phyloP scores from a whole-genome alignment of 2,113 vertebrate genomes.

The Calypte anna region DNA sequence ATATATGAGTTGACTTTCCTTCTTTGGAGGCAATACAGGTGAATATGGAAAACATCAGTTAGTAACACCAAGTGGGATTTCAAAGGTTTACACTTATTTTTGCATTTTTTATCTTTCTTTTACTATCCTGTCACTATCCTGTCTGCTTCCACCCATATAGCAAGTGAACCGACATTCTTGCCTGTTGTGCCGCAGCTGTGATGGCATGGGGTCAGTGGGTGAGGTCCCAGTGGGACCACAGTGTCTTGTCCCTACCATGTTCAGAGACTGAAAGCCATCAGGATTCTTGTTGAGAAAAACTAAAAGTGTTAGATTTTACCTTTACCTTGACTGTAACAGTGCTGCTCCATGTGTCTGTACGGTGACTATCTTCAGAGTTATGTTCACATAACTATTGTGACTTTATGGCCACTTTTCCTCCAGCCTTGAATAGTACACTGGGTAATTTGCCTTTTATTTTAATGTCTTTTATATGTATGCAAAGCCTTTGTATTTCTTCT shows the following conservation, averaged over 20 bases:
- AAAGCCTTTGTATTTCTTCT: constrained; percentile 22
- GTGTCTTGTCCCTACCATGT: background rate
- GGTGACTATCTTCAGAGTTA: background rate
- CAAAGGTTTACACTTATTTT: background rate
- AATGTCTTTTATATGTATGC: background rate
- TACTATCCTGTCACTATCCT: background rate
- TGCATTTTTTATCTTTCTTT: background rate
- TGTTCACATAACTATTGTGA: background rate
- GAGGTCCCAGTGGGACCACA: background rate
- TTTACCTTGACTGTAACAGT: background rate
- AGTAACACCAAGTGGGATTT: background rate
- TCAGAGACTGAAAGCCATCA: background rate
- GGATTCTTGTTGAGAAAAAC: background rate
- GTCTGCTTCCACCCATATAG: background rate
- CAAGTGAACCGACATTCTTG: background rate
- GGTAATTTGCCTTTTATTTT: background rate
- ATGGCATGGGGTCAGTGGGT: background rate
- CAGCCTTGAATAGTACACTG: background rate
- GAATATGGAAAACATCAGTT: background rate
- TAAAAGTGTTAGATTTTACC: background rate
- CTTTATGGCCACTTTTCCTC: background rate
- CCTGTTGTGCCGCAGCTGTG: background rate
- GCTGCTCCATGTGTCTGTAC: accelerated
- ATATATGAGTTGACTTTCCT: background rate
- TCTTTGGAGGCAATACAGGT: background rate